Percentiles rank a stretch among this genome's conserved stretches.
Evolutionary conservation across 2,888 invertebrate genomes (phyloP).

Genomic region (Mycalesis mineus): DNA sequence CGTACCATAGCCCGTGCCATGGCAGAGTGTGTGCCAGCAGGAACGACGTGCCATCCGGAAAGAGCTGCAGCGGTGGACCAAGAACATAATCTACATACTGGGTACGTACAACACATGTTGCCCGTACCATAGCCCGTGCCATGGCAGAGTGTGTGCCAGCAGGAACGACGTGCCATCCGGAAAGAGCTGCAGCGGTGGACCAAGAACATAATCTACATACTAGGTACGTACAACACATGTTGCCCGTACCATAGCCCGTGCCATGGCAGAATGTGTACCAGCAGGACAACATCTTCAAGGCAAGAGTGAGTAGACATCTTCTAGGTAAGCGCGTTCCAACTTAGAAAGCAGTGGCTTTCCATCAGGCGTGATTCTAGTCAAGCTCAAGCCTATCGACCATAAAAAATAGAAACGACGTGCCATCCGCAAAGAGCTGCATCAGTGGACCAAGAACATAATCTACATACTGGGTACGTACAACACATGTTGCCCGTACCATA

Average conservation of each 20-base stretch:
- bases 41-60: constrained; percentile 88
- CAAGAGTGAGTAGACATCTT: too few relatives aligned
- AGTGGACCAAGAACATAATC: constrained; percentile 95
- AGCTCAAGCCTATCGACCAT: too few relatives aligned
- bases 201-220: constrained; percentile 93
- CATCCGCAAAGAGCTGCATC: constrained; percentile 91
- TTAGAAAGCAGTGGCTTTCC: too few relatives aligned
- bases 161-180: constrained; percentile 92
- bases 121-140: constrained; percentile 57
- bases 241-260: constrained; percentile 56
- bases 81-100: constrained; percentile 93
- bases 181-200: constrained; percentile 93
- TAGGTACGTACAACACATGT: constrained; percentile 76
- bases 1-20: constrained; percentile 80
- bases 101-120: constrained; percentile 73
- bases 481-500: constrained; percentile 45
- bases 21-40: constrained; percentile 94
- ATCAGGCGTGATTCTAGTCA: too few relatives aligned
- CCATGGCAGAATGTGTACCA: constrained; percentile 94
- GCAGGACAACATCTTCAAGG: too few relatives aligned
- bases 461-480: constrained; percentile 85
- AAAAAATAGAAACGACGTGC: constrained; percentile 93
- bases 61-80: constrained; percentile 93
- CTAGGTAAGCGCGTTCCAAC: too few relatives aligned
- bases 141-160: constrained; percentile 95